Conservation (phyloP, 2,113 vertebrate species). For the Vombatus ursinus region DNA sequence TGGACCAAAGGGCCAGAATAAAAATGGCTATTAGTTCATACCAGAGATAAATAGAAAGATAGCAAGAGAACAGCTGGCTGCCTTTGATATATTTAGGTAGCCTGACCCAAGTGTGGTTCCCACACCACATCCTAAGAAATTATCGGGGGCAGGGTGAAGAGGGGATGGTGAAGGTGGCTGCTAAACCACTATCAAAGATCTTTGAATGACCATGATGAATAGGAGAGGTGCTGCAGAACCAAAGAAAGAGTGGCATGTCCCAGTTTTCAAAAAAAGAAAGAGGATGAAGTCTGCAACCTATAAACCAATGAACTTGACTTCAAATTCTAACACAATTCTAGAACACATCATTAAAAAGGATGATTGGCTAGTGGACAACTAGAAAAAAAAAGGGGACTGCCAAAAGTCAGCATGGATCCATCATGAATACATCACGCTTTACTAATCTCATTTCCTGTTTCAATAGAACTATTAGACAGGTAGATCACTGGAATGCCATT, state of each 20-base stretch:
- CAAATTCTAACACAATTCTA: neutral
- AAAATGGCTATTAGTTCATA: neutral
- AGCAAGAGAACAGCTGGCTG: neutral
- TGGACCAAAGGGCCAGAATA: neutral
- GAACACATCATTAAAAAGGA: neutral
- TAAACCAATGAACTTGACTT: neutral
- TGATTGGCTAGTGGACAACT: neutral
- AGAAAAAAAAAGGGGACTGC: neutral
- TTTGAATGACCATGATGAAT: neutral
- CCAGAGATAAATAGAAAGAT: neutral
- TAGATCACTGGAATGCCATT: neutral
- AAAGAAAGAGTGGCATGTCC: neutral
- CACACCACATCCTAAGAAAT: neutral
- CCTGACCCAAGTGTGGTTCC: neutral
- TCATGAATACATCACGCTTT: neutral
- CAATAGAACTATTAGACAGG: neutral
- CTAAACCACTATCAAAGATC: neutral
- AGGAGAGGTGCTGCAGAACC: neutral
- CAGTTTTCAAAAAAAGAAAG: neutral
- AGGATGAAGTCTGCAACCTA: neutral
- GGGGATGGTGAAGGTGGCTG: neutral
- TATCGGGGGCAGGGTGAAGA: neutral
- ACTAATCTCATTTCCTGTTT: neutral
- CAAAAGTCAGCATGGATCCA: neutral
- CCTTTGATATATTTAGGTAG: neutral